A percentile compares a stretch with the other conserved stretches of the same genome.
These are phyloP conservation scores for Paratrypauchen microcephalus DNA, from an alignment of 2,797 vertebrate species.

Conservation along the genomic window DNA sequence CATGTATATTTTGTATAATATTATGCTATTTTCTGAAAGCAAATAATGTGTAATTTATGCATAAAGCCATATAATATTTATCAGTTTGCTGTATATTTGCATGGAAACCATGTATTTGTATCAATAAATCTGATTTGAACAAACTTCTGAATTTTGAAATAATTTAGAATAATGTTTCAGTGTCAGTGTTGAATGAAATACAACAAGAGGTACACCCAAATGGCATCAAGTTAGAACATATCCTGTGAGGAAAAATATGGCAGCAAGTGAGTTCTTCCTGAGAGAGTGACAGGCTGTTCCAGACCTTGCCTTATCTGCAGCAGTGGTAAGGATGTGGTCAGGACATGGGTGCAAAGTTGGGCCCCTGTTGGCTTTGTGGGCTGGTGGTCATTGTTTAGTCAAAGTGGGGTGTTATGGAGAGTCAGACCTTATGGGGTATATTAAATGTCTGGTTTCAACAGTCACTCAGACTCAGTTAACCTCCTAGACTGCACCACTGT, in stretches of 20 bases:
- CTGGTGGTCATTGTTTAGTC: slow-evolving; percentile 70
- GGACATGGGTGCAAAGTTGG: slow-evolving; percentile 62
- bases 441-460: slow-evolving; percentile 42
- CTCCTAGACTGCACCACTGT: slow-evolving; percentile 22
- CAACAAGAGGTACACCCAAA: slow-evolving; percentile 31
- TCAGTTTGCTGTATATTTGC: background rate
- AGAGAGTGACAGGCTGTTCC: slow-evolving; percentile 47
- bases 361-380: slow-evolving; percentile 60
- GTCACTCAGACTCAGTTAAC: slow-evolving; percentile 36
- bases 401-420: slow-evolving; percentile 42
- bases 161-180: slow-evolving; percentile 26
- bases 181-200: slow-evolving; percentile 49
- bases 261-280: slow-evolving; percentile 70
- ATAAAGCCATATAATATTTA: background rate
- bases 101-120: background rate
- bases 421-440: slow-evolving; percentile 51
- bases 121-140: background rate
- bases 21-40: background rate
- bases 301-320: slow-evolving; percentile 69
- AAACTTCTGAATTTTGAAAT: slow-evolving; percentile 5
- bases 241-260: slow-evolving; percentile 72
- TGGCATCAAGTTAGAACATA: slow-evolving; percentile 61
- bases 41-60: background rate
- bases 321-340: slow-evolving; percentile 79
- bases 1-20: slow-evolving; percentile 3